These are phyloP conservation scores for Penaeus monodon DNA, from an alignment of 2,888 invertebrate genomes.

Conservation along the genomic window DNA sequence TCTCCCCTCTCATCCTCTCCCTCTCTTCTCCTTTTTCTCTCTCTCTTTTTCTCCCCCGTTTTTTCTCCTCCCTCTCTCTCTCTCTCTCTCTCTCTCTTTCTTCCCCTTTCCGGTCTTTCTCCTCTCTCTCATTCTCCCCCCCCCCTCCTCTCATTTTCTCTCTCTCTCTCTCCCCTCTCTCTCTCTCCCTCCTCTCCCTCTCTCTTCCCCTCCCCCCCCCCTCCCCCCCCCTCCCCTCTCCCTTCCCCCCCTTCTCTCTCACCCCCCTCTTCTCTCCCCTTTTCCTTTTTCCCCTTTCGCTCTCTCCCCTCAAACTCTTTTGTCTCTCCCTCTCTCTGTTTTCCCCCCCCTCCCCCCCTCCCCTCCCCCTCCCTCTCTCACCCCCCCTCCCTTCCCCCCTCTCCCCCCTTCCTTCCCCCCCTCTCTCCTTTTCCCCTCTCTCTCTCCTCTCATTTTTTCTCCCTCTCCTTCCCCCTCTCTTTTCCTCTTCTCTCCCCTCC, in stretches of 20 bases:
- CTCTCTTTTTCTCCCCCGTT: background rate
- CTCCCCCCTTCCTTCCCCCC: background rate
- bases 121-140: no score
- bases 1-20: background rate
- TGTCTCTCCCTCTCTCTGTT: background rate
- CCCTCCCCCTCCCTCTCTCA: slow-evolving; percentile 17
- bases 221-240: background rate
- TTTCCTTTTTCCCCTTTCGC: background rate
- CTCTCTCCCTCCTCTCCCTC: background rate
- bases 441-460: no score
- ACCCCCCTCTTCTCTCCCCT: background rate
- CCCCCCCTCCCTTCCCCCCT: background rate
- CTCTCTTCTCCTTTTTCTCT: background rate
- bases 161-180: background rate
- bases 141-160: slow-evolving; percentile 2
- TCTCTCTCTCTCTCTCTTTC: background rate
- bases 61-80: no score
- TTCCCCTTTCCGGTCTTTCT: background rate
- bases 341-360: background rate
- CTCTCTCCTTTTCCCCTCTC: background rate
- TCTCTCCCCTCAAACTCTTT: no score
- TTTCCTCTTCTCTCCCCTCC: background rate
- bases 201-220: no score
- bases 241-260: background rate
- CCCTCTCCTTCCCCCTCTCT: no score